Percentiles rank a stretch among this genome's conserved stretches.
Conservation (phyloP, 2,888 invertebrate genomes). For the Stegophylla sp. region DNA sequence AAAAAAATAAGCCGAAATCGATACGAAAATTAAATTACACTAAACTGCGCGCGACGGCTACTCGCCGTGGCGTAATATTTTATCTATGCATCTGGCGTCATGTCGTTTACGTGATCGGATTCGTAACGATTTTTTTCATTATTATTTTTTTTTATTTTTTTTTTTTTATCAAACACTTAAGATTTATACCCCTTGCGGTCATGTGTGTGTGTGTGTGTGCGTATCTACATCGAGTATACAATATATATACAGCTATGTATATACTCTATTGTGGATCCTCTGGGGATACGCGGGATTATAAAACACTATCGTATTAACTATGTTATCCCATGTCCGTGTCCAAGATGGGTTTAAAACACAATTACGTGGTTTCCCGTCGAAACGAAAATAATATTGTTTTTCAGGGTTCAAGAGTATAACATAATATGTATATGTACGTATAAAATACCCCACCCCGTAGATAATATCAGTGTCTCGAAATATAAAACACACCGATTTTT, state of each 20-base stretch:
- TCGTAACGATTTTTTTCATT: conserved; percentile 3
- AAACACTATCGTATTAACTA: conserved; percentile 9
- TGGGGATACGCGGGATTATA: not conserved
- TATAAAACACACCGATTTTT: too few species aligned
- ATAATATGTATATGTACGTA: too few species aligned
- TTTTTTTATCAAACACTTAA: not conserved
- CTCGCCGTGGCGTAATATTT: not conserved
- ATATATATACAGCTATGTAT: not conserved
- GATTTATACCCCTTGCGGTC: not conserved
- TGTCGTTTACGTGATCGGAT: conserved; percentile 13
- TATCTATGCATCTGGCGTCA: conserved; percentile 19
- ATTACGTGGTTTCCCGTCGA: not conserved
- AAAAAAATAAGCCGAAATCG: too few species aligned
- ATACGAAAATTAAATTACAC: too few species aligned
- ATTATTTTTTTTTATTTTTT: not conserved
- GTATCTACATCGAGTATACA: not conserved
- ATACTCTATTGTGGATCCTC: not conserved
- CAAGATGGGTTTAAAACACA: conserved; percentile 18
- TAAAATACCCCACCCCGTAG: too few species aligned
- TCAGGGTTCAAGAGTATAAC: too few species aligned
- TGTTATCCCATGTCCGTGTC: conserved; percentile 4
- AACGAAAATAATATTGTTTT: not conserved
- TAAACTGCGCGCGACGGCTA: too few species aligned
- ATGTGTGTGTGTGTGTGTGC: not conserved
- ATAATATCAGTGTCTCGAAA: too few species aligned